Conservation (phyloP, 2,888 invertebrate genomes). For the Eudasyphora cyanicolor region DNA sequence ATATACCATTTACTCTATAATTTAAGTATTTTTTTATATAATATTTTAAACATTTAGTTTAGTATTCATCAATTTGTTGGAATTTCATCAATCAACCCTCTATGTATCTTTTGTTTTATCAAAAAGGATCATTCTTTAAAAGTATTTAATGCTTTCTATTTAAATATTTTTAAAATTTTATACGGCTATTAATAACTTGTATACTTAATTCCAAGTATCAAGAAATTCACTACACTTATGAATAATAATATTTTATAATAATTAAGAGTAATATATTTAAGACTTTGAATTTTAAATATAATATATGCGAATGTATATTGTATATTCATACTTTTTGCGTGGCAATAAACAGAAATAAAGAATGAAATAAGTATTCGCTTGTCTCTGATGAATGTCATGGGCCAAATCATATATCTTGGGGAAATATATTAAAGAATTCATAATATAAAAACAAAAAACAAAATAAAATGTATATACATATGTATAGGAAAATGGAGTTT, state of each 20-base stretch:
- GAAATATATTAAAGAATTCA: too few species aligned
- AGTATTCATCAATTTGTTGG: slow-evolving; percentile 2
- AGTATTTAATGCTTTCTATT: neutral
- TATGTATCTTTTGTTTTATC: neutral
- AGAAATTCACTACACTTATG: neutral
- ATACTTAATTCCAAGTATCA: neutral
- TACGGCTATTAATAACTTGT: neutral
- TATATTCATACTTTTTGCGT: too few species aligned
- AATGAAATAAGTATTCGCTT: too few species aligned
- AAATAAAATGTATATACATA: too few species aligned
- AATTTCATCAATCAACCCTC: neutral
- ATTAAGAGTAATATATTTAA: neutral
- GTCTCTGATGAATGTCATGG: too few species aligned
- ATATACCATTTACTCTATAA: slow-evolving; percentile 71
- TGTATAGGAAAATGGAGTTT: too few species aligned
- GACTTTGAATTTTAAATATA: neutral
- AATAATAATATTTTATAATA: neutral
- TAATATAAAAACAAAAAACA: too few species aligned
- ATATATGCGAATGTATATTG: too few species aligned
- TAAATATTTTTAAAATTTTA: neutral
- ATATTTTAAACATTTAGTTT: neutral
- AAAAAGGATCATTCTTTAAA: neutral
- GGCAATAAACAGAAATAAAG: neutral
- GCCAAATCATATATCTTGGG: too few species aligned
- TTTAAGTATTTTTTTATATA: slow-evolving; percentile 41